Evolutionary conservation across 1,140 invertebrate species (phyloP).

Genomic region (Nasonia vitripennis): DNA sequence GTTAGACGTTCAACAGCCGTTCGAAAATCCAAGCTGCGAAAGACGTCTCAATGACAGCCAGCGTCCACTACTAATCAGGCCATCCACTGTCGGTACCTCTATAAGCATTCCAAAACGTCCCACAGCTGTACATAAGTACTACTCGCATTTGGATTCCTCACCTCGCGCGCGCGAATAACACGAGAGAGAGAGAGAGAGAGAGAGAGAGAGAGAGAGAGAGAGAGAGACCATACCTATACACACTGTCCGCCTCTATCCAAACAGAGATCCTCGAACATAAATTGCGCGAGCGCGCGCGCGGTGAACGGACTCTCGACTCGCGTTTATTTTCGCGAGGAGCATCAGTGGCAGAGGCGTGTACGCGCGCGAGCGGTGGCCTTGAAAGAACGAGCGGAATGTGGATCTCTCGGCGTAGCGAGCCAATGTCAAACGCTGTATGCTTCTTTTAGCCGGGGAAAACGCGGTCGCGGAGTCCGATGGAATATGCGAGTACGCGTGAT

Average conservation of each 20-base stretch:
- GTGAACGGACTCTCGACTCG: constrained; percentile 1
- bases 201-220: too few relatives aligned
- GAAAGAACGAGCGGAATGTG: constrained; percentile 42
- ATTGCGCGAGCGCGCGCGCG: neutral
- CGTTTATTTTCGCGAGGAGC: constrained; percentile 25
- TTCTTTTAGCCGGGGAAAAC: neutral
- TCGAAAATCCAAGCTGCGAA: neutral
- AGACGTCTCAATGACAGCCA: neutral
- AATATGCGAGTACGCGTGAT: too few relatives aligned
- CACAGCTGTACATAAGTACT: neutral
- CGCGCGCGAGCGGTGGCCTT: constrained; percentile 33
- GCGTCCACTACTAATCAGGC: neutral
- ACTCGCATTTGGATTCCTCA: neutral
- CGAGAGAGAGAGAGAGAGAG: too few relatives aligned
- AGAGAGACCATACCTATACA: too few relatives aligned
- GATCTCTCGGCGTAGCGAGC: constrained; percentile 5
- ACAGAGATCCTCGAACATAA: neutral
- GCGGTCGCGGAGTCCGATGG: neutral
- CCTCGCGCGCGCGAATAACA: neutral
- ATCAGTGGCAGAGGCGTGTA: neutral
- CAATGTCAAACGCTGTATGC: constrained; percentile 23
- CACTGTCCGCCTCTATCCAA: neutral
- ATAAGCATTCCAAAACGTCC: neutral
- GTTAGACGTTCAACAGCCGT: too few relatives aligned
- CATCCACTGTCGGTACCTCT: neutral